These are phyloP conservation scores for Anodontia alba DNA, from an alignment of 2,888 invertebrate species.

Conservation along the genomic window DNA sequence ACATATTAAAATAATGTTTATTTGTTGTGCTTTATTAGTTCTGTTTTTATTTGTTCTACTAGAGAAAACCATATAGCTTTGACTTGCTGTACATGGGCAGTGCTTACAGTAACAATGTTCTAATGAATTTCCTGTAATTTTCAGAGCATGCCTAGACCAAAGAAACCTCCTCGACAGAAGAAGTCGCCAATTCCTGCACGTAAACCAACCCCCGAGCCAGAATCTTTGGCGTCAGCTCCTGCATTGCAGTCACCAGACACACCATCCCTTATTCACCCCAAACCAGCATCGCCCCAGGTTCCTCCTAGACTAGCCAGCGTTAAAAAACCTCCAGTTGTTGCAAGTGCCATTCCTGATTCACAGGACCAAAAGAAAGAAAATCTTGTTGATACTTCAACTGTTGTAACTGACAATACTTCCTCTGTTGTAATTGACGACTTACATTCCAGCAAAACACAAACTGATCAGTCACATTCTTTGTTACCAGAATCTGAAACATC, in stretches of 20 bases:
- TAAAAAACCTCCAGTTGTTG: not conserved
- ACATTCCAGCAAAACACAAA: constrained; percentile 22
- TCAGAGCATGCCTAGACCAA: constrained; percentile 54
- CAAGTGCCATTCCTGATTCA: constrained; percentile 9
- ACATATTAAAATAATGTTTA: no score
- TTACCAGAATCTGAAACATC: not conserved
- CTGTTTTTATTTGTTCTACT: no score
- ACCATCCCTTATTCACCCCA: not conserved
- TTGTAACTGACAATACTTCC: constrained; percentile 15
- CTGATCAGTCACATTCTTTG: not conserved
- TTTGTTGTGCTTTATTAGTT: no score
- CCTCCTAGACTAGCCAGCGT: not conserved
- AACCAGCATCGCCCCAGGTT: not conserved
- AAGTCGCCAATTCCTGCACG: constrained; percentile 52
- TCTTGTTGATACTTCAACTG: not conserved
- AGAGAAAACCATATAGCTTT: no score
- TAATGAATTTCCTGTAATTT: not conserved
- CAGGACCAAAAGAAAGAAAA: not conserved
- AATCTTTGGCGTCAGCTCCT: not conserved
- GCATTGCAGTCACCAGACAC: not conserved
- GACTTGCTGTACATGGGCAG: no score
- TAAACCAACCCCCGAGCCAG: not conserved
- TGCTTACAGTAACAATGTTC: no score
- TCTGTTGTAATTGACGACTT: constrained; percentile 8
- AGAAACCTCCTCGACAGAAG: constrained; percentile 73